Percentiles rank a stretch among this genome's conserved stretches.
phyloP scores from a whole-genome alignment of 2,797 vertebrate species.

The Tinamus major region DNA sequence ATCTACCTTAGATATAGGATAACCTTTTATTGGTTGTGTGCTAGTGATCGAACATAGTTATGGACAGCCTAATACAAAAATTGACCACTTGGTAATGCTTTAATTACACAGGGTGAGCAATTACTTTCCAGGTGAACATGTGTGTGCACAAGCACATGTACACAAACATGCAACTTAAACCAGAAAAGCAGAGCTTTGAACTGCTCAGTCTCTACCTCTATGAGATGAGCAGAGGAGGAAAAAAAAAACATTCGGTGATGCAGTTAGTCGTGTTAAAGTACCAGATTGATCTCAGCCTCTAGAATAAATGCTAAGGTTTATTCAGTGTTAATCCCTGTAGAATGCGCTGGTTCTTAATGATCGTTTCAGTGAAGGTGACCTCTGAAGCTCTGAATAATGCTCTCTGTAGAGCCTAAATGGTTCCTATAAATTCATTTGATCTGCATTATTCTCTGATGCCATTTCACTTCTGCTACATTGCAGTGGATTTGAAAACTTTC shows the following conservation, averaged over 20 bases:
- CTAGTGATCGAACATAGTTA: background rate
- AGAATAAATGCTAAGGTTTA: slow-evolving; percentile 10
- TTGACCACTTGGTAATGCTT: background rate
- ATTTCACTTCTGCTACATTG: background rate
- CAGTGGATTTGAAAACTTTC: slow-evolving; percentile 2
- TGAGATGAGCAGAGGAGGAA: background rate
- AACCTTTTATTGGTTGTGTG: background rate
- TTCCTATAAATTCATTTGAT: background rate
- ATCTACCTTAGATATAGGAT: background rate
- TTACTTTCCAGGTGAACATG: background rate
- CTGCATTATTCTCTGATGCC: background rate
- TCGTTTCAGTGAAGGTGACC: slow-evolving; percentile 17
- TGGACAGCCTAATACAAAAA: background rate
- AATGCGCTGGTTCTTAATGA: background rate
- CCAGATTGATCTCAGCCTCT: background rate
- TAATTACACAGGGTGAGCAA: background rate
- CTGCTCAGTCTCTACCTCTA: background rate
- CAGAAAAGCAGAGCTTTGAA: background rate
- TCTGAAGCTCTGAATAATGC: background rate
- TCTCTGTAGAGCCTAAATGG: background rate
- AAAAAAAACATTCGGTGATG: background rate
- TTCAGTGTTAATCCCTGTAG: slow-evolving; percentile 30
- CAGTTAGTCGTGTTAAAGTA: background rate
- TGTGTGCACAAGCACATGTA: background rate
- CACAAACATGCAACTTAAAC: background rate